These are phyloP conservation scores for Oscheius sp. DNA, from an alignment of 2,888 invertebrate genomes.

Conservation along the genomic window DNA sequence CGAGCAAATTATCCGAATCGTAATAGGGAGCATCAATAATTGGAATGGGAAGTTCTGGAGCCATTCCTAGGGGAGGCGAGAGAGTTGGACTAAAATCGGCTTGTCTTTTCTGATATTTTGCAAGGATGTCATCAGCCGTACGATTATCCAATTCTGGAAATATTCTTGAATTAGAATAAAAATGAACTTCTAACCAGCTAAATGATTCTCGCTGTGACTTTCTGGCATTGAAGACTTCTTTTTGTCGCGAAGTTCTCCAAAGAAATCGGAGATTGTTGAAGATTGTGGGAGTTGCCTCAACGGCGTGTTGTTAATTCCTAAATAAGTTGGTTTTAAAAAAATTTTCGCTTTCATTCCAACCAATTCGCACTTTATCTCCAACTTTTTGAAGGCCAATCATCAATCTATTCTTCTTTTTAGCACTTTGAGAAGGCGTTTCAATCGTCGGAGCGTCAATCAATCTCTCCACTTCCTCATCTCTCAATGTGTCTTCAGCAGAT, in stretches of 20 bases:
- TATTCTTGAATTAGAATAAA: neutral
- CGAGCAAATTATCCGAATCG: constrained; percentile 52
- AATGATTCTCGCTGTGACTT: constrained; percentile 27
- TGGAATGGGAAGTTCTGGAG: constrained; percentile 9
- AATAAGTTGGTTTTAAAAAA: neutral
- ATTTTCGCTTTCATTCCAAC: neutral
- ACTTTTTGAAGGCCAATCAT: constrained; percentile 36
- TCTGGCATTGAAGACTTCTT: constrained; percentile 1
- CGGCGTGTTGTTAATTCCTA: constrained; percentile 22
- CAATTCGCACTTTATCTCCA: constrained; percentile 37
- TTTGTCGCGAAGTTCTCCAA: constrained; percentile 17
- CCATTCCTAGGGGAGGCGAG: constrained; percentile 19
- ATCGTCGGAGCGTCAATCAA: constrained; percentile 37
- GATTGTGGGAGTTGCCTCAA: constrained; percentile 30
- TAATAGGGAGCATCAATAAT: constrained; percentile 54
- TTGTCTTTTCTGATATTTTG: constrained; percentile 80
- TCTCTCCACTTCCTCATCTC: constrained; percentile 35
- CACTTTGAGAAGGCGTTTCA: neutral
- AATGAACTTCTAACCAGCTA: neutral
- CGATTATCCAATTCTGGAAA: constrained; percentile 23
- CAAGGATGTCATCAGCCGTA: constrained; percentile 88
- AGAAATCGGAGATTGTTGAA: constrained; percentile 34
- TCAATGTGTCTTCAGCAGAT: neutral
- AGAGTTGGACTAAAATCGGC: constrained; percentile 20
- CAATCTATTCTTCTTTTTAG: constrained; percentile 19